phyloP scores from a whole-genome alignment of 2,797 vertebrate species.

The Pangasius mekongensis region DNA sequence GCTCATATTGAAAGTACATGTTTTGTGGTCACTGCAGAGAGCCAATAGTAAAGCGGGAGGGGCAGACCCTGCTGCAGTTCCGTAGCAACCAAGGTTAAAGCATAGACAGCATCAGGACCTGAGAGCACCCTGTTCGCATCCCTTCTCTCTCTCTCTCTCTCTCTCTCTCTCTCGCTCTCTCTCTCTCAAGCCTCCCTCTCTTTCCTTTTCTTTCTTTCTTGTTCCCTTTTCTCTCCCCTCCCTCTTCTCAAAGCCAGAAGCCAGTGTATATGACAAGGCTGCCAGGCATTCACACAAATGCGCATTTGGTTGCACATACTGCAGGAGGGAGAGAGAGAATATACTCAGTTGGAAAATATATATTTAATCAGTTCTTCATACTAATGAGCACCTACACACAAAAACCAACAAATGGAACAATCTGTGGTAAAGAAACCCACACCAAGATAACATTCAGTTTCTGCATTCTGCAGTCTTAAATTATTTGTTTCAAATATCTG shows the following conservation, averaged over 20 bases:
- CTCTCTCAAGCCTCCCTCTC: background rate
- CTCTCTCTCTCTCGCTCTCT: conserved; percentile 28
- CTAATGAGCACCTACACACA: background rate
- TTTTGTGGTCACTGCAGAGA: conserved; percentile 72
- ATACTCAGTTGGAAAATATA: background rate
- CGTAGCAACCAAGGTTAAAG: conserved; percentile 86
- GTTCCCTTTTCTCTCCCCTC: background rate
- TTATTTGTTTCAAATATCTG: background rate
- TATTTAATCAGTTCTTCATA: background rate
- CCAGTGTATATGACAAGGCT: conserved; percentile 27
- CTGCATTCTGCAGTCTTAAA: background rate
- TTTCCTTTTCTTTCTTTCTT: background rate
- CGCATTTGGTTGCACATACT: conserved; percentile 8
- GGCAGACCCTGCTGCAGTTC: conserved; percentile 79
- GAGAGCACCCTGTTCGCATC: conserved; percentile 37
- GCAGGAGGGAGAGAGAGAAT: background rate
- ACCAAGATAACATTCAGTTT: background rate
- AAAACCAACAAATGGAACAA: background rate
- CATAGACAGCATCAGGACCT: conserved; percentile 79
- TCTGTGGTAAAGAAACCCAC: background rate
- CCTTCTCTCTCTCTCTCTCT: conserved; percentile 14
- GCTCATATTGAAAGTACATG: conserved; percentile 71
- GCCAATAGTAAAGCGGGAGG: conserved; percentile 76
- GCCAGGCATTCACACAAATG: conserved; percentile 23
- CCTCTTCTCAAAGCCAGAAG: conserved; percentile 27